Base-by-base conservation (phyloP, 1,140 invertebrate genomes). In the Daktulosphaira vitifoliae region DNA sequence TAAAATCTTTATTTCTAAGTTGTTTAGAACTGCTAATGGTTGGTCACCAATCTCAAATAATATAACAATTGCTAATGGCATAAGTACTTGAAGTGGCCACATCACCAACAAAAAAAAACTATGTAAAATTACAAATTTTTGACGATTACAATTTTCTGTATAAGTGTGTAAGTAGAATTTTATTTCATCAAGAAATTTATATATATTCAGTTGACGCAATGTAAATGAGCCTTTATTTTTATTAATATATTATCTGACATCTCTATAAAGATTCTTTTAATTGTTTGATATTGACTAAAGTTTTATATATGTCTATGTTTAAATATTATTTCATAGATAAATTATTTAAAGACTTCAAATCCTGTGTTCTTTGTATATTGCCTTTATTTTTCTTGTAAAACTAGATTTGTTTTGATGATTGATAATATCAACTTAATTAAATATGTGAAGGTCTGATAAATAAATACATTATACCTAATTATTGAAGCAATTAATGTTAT, bases 121-220 rank as follows among this genome's bases (percentile, higher is more conserved):
- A 39, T 62, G 46, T 16, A 62, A 62, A 62, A 22, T 8, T 25
- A 26, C 25, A n/a, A 48, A 62, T 62, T 15, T 39, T 46, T 62
- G 56, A 62, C 56, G 26, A 46, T 62, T 62, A 33, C 42, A 46
- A 20, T 62, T 48, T 48, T 62, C 42, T 62, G 42, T 48, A 46
- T 62, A 48, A 62, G 56, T 7, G 56, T 62, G 42, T 62, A 62
- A 62, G 56, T 62, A 62, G 56, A 46, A 48, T 33, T 62, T 62
- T 56, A 33, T 33, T 48, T 46, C 56, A 22, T 9, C 25, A 46
- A 62, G 39, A 46, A 29, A 46, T 48, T 62, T 46, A 46, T 26
- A 62, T 59, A 26, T 62, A 46, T 62, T 20, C 56, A 20, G 25
- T 22, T 44, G 29, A 59, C 25, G 26, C 56, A 33, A 8, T 48